phyloP scores from a whole-genome alignment of 1,140 invertebrate species.

The Drosophila sproati region DNA sequence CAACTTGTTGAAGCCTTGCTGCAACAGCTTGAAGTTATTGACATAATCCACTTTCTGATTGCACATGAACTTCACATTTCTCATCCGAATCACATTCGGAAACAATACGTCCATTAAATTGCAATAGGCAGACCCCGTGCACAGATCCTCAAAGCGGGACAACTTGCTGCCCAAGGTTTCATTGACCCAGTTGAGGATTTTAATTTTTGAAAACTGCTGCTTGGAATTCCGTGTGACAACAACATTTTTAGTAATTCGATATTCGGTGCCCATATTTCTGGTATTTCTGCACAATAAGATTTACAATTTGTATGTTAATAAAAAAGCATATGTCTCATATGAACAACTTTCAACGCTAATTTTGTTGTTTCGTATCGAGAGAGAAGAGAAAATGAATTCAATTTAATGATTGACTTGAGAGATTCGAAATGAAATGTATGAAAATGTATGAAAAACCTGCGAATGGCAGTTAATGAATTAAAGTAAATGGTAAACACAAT shows the following conservation, averaged over 20 bases:
- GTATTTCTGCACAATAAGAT: no score
- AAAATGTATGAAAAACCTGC: no score
- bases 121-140: conserved; percentile 96
- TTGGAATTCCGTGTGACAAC: background rate
- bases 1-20: conserved; percentile 97
- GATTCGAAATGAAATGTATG: no score
- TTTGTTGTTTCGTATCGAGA: no score
- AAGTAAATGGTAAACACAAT: no score
- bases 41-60: conserved; percentile 99
- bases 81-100: conserved; percentile 94
- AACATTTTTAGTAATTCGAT: background rate
- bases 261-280: no score
- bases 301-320: no score
- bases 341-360: no score
- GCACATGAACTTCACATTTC: conserved; percentile 98
- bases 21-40: conserved; percentile 98
- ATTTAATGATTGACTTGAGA: no score
- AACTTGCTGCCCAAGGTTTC: conserved; percentile 90
- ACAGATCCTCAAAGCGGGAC: conserved; percentile 96
- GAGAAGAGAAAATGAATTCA: no score
- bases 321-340: no score
- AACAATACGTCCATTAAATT: conserved; percentile 99
- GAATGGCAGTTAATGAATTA: no score
- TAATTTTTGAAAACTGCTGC: conserved; percentile 90
- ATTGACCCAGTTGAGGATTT: conserved; percentile 98